phyloP scores from a whole-genome alignment of 2,888 invertebrate genomes.

The Eudemis profundana region DNA sequence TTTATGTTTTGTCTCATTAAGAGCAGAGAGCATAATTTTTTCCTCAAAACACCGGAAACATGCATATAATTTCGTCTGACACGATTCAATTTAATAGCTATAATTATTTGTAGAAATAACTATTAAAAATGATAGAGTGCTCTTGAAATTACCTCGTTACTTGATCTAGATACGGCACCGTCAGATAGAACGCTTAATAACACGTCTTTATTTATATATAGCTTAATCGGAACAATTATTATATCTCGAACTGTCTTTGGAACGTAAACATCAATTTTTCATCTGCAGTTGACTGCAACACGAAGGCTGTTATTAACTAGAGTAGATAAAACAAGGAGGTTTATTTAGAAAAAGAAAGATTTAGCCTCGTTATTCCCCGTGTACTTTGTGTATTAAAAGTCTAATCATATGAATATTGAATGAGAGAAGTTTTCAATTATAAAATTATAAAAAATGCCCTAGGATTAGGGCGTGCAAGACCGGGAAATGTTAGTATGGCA shows the following conservation, averaged over 20 bases:
- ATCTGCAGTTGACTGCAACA: constrained; percentile 33
- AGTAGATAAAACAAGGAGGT: not conserved
- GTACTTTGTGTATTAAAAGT: not conserved
- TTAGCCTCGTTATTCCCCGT: too few species aligned
- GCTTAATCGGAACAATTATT: constrained; percentile 31
- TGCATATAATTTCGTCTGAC: not conserved
- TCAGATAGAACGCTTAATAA: constrained; percentile 31
- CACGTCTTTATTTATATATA: constrained; percentile 5
- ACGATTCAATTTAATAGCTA: constrained; percentile 2
- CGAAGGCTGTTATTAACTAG: constrained; percentile 21
- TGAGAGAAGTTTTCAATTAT: too few species aligned
- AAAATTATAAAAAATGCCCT: too few species aligned
- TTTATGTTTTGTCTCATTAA: too few species aligned
- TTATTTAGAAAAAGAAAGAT: not conserved
- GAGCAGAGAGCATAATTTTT: too few species aligned
- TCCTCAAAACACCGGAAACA: not conserved
- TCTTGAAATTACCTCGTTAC: constrained; percentile 34
- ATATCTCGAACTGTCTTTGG: constrained; percentile 23
- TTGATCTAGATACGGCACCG: constrained; percentile 37
- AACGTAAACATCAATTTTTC: constrained; percentile 33
- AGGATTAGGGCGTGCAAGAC: too few species aligned
- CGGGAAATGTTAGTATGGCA: too few species aligned
- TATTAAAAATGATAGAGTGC: constrained; percentile 28
- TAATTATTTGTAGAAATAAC: constrained; percentile 30
- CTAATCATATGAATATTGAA: too few species aligned